These are phyloP conservation scores for Drymodes brunneopygia DNA, from an alignment of 2,113 vertebrate species.

Conservation along the genomic window DNA sequence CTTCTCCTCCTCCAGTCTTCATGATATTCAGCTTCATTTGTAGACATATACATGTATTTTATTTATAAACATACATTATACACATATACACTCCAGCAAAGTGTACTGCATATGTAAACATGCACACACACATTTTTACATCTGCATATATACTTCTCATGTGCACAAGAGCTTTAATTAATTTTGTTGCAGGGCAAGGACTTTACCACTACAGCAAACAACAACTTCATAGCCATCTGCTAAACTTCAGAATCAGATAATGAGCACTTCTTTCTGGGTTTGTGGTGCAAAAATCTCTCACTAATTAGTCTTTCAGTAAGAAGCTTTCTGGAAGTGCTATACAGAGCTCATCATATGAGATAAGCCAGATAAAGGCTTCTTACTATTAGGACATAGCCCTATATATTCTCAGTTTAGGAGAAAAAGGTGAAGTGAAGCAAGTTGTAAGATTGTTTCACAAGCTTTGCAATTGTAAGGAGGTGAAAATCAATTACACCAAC, in stretches of 20 bases:
- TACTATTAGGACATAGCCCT: conserved; percentile 5
- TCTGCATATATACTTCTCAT: background rate
- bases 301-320: background rate
- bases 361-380: background rate
- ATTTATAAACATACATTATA: background rate
- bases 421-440: conserved; percentile 2
- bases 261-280: background rate
- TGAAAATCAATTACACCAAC: conserved; percentile 83
- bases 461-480: conserved; percentile 42
- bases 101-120: background rate
- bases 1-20: background rate
- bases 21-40: background rate
- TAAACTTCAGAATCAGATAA: background rate
- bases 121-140: no score
- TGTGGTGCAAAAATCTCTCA: background rate
- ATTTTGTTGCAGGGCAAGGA: background rate
- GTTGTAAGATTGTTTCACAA: background rate
- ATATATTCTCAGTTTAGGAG: background rate
- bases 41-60: background rate
- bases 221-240: background rate
- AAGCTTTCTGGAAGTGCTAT: background rate
- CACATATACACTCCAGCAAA: background rate
- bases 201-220: background rate
- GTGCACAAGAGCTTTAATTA: background rate
- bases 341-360: background rate